Base-by-base conservation (phyloP, 2,113 vertebrate genomes). In the Tringa solitaria region DNA sequence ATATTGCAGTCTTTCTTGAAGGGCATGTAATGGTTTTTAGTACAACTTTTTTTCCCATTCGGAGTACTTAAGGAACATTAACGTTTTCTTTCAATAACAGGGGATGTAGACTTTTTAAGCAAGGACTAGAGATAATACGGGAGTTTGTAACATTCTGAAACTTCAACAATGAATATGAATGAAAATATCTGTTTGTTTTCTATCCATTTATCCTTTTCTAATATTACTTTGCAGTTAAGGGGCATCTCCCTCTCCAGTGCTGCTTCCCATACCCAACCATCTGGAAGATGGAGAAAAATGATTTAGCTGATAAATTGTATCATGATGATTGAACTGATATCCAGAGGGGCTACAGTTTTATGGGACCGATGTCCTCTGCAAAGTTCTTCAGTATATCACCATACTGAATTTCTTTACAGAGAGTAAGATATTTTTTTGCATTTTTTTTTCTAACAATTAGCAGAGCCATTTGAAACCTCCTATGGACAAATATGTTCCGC, bases 101-200 rank as follows among this genome's bases (percentile, higher is more conserved):
- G 20, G 0, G 0, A 69, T 26, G 20, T n/a, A 56, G 50, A 22
- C 13, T 65, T 45, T 2, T 54, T 65, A 53, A 80, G 32, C 41
- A 87, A 77, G 37, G 10, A 46, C 28, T 64, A 54, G 39, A 43
- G 64, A 81, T 35, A 86, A 51, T 59, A 26, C 3, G 13, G 27
- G 27, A 72, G 20, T 79, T 84, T 80, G 56, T 72, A 81, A 41
- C 16, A 46, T 84, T 81, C 48, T 70, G 22, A 53, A 87, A 77
- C 28, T 82, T 94, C 26, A 81, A 2, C 45, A 93, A 37, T 73
- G 37, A 65, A 50, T 7, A 4, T 30, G 30, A 89, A 64, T 37
- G 32, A 56, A 95, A 68, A 60, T n/a, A 39, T 27, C 19, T 63
- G 3, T 67, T 65, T 18, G 15, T 48, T 85, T 18, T 30, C 41